Evolutionary conservation across 2,797 vertebrate genomes (phyloP), one percentile per base, ranked within the genome.

Genomic region (Rachycentron canadum): DNA sequence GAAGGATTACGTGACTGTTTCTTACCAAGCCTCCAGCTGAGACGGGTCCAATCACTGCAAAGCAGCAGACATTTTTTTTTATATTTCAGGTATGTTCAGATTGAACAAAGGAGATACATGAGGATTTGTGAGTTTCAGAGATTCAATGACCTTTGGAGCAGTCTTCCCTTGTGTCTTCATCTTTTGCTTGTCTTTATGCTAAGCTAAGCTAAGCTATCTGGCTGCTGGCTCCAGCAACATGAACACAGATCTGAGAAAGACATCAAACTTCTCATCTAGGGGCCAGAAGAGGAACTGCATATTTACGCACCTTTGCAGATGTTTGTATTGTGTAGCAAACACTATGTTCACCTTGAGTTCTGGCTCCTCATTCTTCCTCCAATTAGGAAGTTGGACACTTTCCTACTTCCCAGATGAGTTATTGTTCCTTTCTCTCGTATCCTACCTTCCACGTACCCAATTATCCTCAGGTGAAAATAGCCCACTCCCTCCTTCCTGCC

Each of bases 391-490:
- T 2, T 12, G 23, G 47, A 73, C 41, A 63, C 50, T 9, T 66
- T 59, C 63, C 43, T 21, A 17, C 65, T 69, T 41, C 36, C 32
- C 28, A 19, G 30, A 56, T 72, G 23, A 60, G n/a, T 38, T 47
- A 62, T 30, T 32, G 17, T 61, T 76, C 49, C 60, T 13, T 56
- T 52, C 59, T 32, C 14, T 38, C 64, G 49, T 63, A 32, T 38
- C 67, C 61, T 32, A 25, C 65, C 41, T 30, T 77, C 59, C 63
- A 40, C 58, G 32, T 71, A 45, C 62, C 70, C 78, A 63, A 76
- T 78, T 78, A 83, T 79, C 45, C 47, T 73, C 63, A 68, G 69
- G 78, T 83, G 73, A 50, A 14, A 7, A 25, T 57, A 17, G 66
- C 67, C 26, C 40, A n/a, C 23, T 26, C 21, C 40, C 47, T 47